phyloP scores from a whole-genome alignment of 2,888 invertebrate genomes.

The Cabera pusaria region DNA sequence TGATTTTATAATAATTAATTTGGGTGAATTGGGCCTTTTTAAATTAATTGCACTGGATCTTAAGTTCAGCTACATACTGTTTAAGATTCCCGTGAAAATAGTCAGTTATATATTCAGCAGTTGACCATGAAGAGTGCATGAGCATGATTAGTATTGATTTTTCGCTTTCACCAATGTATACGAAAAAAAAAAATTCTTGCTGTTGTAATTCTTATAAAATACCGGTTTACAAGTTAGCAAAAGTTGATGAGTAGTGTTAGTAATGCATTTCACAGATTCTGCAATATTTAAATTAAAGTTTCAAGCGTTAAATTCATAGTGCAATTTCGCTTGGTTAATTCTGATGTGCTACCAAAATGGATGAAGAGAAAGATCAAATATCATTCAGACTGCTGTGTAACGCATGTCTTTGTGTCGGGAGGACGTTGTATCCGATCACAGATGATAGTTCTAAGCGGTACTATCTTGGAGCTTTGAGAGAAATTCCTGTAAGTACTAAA shows the following conservation, averaged over 20 bases:
- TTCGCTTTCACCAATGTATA: too few relatives aligned
- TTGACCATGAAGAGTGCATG: too few relatives aligned
- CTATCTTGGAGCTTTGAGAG: conserved; percentile 55
- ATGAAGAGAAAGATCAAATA: conserved; percentile 37
- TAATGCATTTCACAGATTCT: too few relatives aligned
- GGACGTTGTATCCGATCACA: conserved; percentile 45
- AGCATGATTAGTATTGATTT: conserved; percentile 6
- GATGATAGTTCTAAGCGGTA: conserved; percentile 53
- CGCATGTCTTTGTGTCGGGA: conserved; percentile 62
- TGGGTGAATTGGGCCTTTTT: conserved; percentile 4
- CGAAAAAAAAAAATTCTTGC: too few relatives aligned
- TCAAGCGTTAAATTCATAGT: too few relatives aligned
- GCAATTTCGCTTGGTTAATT: not conserved
- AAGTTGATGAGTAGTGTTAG: too few relatives aligned
- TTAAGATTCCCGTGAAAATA: conserved; percentile 4
- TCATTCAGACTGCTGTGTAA: conserved; percentile 55
- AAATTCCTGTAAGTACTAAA: conserved; percentile 70
- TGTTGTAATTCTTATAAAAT: too few relatives aligned
- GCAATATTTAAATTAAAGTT: too few relatives aligned
- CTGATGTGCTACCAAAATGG: conserved; percentile 45
- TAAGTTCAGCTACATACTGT: not conserved
- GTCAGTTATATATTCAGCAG: too few relatives aligned
- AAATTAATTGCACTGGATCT: conserved; percentile 5
- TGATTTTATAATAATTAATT: conserved; percentile 19
- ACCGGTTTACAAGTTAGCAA: too few relatives aligned